Base-by-base conservation (phyloP, 30 jellyfish, hydroid and myxozoan species). In the Turritopsis dohrnii region DNA sequence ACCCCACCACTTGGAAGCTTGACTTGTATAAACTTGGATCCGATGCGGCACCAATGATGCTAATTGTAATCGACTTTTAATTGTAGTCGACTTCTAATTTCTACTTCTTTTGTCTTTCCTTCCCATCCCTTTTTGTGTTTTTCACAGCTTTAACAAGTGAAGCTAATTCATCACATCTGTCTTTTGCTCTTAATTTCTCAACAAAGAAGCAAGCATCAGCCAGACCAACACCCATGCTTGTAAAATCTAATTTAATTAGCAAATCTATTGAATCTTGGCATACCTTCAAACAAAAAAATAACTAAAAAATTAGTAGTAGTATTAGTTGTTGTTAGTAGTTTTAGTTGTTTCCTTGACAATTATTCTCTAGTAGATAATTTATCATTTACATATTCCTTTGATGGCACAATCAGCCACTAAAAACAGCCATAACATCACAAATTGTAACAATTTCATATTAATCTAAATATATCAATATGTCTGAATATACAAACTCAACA, bases 1-100 rank as follows among this genome's bases (percentile, higher is more conserved):
- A 18, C 72, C 18, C 72, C 72, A 18, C 72, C 72, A 16, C n/a
- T 54, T 54, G 72, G n/a, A 16, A 54, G n/a, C 72, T n/a, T 18
- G n/a, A 54, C 72, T 54, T 54, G 72, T 54, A 18, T n/a, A 54
- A 16, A 54, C 19, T 54, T n/a, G 18, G 18, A 16, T 54, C n/a
- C n/a, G 72, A n/a, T n/a, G n/a, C n/a, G 19, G n/a, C n/a, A 16
- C 72, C 72, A 54, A n/a, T 54, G 72, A 54, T 54, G n/a, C 72
- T n/a, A 54, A 18, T 16, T 54, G 18, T 54, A 54, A 54, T 18
- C 18, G 18, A 54, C n/a, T 16, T 54, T 54, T n/a, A n/a, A n/a
- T n/a, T n/a, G n/a, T n/a, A n/a, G n/a, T n/a, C n/a, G n/a, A n/a
- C n/a, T n/a, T n/a, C n/a, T 16, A 16, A 54, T 54, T 54, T 54